These are phyloP conservation scores for Lasioglossum pauxillum DNA, from an alignment of 2,888 invertebrate species.

Conservation along the genomic window DNA sequence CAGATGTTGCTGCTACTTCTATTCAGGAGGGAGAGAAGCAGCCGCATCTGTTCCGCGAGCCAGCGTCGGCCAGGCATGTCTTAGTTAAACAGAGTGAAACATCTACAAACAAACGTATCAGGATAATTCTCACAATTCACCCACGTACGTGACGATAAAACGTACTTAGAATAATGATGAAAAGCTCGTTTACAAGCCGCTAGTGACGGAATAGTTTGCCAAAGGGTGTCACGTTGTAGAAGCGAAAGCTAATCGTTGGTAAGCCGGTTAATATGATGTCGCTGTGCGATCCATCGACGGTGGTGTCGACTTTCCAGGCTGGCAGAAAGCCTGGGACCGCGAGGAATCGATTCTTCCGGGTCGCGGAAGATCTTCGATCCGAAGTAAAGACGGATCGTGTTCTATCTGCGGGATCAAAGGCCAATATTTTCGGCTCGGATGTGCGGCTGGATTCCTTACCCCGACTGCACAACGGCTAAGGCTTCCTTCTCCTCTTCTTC, in stretches of 20 bases:
- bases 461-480: neutral
- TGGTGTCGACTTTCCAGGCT: constrained; percentile 20
- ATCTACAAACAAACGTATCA: neutral
- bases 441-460: neutral
- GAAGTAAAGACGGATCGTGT: constrained; percentile 44
- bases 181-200: neutral
- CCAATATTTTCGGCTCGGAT: constrained; percentile 54
- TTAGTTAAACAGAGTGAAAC: neutral
- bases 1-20: no score
- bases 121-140: no score
- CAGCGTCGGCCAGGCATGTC: no score
- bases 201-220: neutral
- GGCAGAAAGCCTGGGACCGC: neutral
- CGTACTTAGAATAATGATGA: neutral
- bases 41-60: no score
- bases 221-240: neutral
- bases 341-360: constrained; percentile 38
- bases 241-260: neutral
- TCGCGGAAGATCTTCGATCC: neutral
- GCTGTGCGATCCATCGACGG: neutral
- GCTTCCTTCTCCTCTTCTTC: neutral
- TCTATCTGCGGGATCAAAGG: constrained; percentile 57
- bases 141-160: neutral
- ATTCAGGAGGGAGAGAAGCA: no score
- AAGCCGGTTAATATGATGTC: constrained; percentile 21